Evolutionary conservation across 2,113 vertebrate species (phyloP), one percentile per base, ranked within the genome.

Genomic region (Sclerurus mexicanus): DNA sequence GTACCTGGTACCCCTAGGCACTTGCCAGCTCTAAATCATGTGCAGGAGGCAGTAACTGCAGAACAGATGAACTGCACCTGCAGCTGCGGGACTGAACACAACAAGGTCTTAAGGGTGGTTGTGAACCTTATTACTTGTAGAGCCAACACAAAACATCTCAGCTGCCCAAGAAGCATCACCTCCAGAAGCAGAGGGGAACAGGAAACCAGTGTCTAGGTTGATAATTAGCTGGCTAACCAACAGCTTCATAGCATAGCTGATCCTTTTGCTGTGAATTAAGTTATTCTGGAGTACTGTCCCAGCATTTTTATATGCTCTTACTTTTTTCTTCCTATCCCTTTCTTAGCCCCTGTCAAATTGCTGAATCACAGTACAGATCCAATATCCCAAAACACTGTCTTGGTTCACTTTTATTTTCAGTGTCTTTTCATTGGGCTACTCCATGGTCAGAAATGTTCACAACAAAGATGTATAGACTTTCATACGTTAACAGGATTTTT

Each of bases 161-260:
- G 46, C 31, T 82, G 44, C 40, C 14, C 40, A 35, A 52, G 44
- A 53, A 60, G 6, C 33, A 68, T 28, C 37, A 39, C 22, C n/a
- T 93, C 53, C 9, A 33, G 82, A 76, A 39, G 58, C 44, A 89
- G 46, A 83, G 14, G 11, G 40, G 46, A 27, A 40, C 35, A 62
- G 33, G 30, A 37, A 81, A 28, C 18, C 1, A 5, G 7, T 17
- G 12, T 17, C 39, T 56, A 24, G 1, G 27, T 27, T 85, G 77
- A 31, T 56, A 67, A 87, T 50, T 33, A n/a, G 7, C 31, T 53
- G 31, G 28, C 42, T 64, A 59, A 80, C 30, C 39, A 72, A 28
- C 3, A 86, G 64, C 27, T 60, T 37, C 25, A 23, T 0, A 37
- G 25, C 0, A 0, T 4, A 74, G 42, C 71, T n/a, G n/a, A 74